Evolutionary conservation across 2,888 invertebrate species (phyloP).

Genomic region (Phania funesta): DNA sequence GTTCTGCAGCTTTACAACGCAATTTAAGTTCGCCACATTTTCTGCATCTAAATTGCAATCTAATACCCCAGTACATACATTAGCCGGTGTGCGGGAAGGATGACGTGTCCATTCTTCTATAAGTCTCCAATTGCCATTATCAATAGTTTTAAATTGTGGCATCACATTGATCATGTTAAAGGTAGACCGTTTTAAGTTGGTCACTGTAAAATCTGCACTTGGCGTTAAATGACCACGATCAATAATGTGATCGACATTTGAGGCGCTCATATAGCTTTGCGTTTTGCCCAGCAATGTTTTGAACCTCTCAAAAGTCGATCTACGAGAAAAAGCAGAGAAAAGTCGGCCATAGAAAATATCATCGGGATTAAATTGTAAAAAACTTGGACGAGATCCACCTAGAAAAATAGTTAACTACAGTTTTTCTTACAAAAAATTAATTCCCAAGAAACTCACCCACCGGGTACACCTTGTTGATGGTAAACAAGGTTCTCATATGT

Average conservation of each 20-base stretch:
- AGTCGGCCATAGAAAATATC: slow-evolving; percentile 67
- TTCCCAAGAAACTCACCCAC: slow-evolving; percentile 13
- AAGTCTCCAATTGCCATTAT: slow-evolving; percentile 82
- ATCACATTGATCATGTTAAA: slow-evolving; percentile 81
- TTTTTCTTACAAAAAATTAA: background rate
- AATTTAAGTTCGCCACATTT: background rate
- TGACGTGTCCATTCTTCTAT: slow-evolving; percentile 80
- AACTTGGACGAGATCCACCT: slow-evolving; percentile 4
- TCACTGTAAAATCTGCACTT: slow-evolving; percentile 80
- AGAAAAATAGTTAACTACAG: background rate
- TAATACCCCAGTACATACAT: slow-evolving; percentile 47
- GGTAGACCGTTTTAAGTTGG: slow-evolving; percentile 79
- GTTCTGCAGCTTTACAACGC: slow-evolving; percentile 32
- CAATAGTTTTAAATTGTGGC: slow-evolving; percentile 82
- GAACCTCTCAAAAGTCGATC: slow-evolving; percentile 49
- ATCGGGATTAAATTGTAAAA: slow-evolving; percentile 60
- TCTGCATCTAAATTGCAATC: slow-evolving; percentile 35
- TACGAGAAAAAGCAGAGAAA: slow-evolving; percentile 67
- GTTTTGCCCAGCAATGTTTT: slow-evolving; percentile 11
- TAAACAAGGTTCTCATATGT: slow-evolving; percentile 26
- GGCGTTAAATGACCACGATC: slow-evolving; percentile 81
- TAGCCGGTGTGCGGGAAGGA: slow-evolving; percentile 72
- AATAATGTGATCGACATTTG: slow-evolving; percentile 61
- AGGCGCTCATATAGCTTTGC: background rate
- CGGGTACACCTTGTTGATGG: slow-evolving; percentile 27